Conservation (phyloP, 1,140 invertebrate genomes). For the Zaprionus gabonicus region DNA sequence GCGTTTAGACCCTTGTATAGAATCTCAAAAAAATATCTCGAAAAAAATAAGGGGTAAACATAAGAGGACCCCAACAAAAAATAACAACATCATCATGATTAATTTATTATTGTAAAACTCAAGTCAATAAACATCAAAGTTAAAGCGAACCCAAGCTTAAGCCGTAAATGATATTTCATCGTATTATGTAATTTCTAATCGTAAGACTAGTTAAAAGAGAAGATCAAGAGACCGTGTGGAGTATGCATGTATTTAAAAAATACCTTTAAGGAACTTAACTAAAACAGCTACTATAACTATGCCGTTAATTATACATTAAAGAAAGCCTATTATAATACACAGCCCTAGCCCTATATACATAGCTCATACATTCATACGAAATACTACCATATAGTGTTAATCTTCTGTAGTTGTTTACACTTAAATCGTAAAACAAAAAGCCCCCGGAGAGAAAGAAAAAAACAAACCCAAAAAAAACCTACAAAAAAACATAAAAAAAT, state of each 20-base stretch:
- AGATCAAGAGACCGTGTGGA: not conserved
- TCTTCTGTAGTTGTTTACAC: slow-evolving; percentile 80
- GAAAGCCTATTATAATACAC: slow-evolving; percentile 40
- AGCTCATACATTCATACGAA: slow-evolving; percentile 69
- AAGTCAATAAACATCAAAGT: slow-evolving; percentile 67
- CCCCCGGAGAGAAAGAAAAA: slow-evolving; percentile 33
- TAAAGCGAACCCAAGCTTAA: slow-evolving; percentile 37
- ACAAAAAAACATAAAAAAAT: slow-evolving; percentile 55
- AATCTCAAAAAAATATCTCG: slow-evolving; percentile 6
- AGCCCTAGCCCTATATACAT: slow-evolving; percentile 43
- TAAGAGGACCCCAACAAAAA: slow-evolving; percentile 15
- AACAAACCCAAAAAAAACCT: slow-evolving; percentile 47
- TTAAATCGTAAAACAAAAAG: slow-evolving; percentile 64
- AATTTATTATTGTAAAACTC: slow-evolving; percentile 66
- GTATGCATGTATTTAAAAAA: slow-evolving; percentile 67
- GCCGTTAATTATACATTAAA: slow-evolving; percentile 75
- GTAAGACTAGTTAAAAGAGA: slow-evolving; percentile 60
- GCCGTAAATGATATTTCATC: slow-evolving; percentile 59
- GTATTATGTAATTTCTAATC: slow-evolving; percentile 62
- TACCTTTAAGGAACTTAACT: slow-evolving; percentile 58
- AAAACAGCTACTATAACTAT: slow-evolving; percentile 60
- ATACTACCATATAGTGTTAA: slow-evolving; percentile 78
- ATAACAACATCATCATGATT: slow-evolving; percentile 20
- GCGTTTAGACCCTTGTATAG: slow-evolving; percentile 42
- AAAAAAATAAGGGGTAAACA: not conserved